Conservation (phyloP, 2,888 invertebrate species). For the Caenorhabditis imperialis region DNA sequence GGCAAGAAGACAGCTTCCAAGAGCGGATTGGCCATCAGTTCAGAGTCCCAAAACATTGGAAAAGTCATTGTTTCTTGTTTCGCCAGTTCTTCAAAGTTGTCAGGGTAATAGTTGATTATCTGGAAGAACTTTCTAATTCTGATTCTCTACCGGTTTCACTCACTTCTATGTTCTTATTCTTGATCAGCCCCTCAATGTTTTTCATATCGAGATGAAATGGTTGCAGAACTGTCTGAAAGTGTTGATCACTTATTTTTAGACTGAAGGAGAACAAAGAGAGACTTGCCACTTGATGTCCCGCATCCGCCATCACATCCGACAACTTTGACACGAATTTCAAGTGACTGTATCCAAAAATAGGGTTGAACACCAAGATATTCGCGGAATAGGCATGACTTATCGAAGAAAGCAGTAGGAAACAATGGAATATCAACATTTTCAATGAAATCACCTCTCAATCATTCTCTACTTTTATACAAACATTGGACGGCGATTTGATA, state of each 20-base stretch:
- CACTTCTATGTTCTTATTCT: constrained; percentile 34
- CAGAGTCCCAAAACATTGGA: constrained; percentile 36
- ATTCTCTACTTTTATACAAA: too few relatives aligned
- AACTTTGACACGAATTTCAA: constrained; percentile 38
- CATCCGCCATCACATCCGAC: constrained; percentile 23
- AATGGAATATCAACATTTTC: too few relatives aligned
- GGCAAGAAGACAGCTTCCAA: constrained; percentile 16
- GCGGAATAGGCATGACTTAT: constrained; percentile 7
- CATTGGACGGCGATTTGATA: too few relatives aligned
- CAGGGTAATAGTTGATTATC: constrained; percentile 39
- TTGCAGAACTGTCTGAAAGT: constrained; percentile 34
- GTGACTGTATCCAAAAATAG: constrained; percentile 37
- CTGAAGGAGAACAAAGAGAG: background rate
- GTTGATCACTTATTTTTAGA: background rate
- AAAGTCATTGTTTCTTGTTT: constrained; percentile 18
- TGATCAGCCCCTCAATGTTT: constrained; percentile 30
- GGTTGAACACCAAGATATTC: constrained; percentile 19
- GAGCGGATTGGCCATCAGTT: constrained; percentile 15
- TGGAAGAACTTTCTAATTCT: too few relatives aligned
- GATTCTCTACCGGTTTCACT: background rate
- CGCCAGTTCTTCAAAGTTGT: constrained; percentile 28
- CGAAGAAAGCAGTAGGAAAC: constrained; percentile 9
- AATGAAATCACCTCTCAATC: too few relatives aligned
- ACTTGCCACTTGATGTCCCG: constrained; percentile 33
- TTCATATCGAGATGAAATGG: constrained; percentile 20